Conservation (phyloP, 2,888 invertebrate genomes). For the Nomada lathburiana region DNA sequence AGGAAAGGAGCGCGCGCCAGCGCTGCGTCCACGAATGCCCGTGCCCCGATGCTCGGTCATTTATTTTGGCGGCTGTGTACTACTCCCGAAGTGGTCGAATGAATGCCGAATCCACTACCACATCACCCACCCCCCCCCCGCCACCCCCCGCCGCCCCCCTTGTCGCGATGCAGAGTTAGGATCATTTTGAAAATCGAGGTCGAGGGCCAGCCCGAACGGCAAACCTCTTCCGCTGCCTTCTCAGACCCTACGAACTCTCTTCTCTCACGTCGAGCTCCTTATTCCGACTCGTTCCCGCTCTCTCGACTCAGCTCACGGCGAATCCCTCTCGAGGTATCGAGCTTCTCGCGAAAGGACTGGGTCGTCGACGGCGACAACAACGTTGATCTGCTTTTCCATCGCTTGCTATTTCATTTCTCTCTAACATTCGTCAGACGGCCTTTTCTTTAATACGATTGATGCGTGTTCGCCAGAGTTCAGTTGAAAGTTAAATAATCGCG, state of each 20-base stretch:
- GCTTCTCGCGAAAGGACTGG: constrained; percentile 51
- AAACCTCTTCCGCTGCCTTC: constrained; percentile 30
- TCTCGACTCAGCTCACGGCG: constrained; percentile 51
- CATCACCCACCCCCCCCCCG: constrained; percentile 24
- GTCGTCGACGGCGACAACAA: constrained; percentile 51
- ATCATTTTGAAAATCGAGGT: constrained; percentile 75
- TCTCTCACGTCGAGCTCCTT: constrained; percentile 46
- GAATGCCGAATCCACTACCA: constrained; percentile 62
- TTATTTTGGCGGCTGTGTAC: constrained; percentile 75
- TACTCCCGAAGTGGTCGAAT: constrained; percentile 68
- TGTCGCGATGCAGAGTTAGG: constrained; percentile 68
- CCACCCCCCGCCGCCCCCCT: constrained; percentile 38
- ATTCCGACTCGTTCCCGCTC: constrained; percentile 59
- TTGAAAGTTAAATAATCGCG: neutral
- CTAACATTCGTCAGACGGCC: neutral
- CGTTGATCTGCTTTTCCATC: constrained; percentile 40
- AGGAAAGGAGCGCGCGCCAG: constrained; percentile 70
- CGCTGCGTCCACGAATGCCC: constrained; percentile 69
- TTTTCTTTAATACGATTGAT: constrained; percentile 11
- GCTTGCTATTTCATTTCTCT: neutral
- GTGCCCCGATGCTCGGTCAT: constrained; percentile 74
- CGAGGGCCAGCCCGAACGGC: constrained; percentile 66
- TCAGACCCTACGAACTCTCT: constrained; percentile 20
- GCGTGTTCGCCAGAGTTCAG: constrained; percentile 6
- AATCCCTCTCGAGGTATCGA: constrained; percentile 67